Percentiles rank a stretch among this genome's conserved stretches.
Evolutionary conservation across 2,888 invertebrate genomes (phyloP).

Genomic region (Tetragonisca angustula): DNA sequence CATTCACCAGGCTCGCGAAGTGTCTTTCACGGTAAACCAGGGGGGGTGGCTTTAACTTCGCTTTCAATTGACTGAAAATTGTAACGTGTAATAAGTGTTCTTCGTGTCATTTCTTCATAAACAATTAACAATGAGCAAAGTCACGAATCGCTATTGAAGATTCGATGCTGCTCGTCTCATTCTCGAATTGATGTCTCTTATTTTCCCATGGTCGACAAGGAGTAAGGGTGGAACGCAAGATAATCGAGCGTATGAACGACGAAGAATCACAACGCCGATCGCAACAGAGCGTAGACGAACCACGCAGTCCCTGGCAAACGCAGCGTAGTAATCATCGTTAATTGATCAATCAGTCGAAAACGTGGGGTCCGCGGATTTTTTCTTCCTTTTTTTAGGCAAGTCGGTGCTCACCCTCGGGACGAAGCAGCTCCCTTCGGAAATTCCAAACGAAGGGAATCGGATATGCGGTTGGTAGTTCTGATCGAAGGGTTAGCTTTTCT

Average conservation of each 20-base stretch:
- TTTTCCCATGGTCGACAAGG: background rate
- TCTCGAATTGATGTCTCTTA: background rate
- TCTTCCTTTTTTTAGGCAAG: background rate
- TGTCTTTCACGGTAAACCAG: too few species aligned
- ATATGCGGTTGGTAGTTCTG: conserved; percentile 56
- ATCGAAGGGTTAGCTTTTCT: conserved; percentile 48
- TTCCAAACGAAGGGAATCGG: conserved; percentile 55
- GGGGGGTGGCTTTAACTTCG: too few species aligned
- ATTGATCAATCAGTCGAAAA: conserved; percentile 32
- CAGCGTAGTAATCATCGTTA: conserved; percentile 26
- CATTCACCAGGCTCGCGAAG: too few species aligned
- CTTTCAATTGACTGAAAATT: too few species aligned
- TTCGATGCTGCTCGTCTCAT: background rate
- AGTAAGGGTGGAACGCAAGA: background rate
- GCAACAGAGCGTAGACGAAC: background rate
- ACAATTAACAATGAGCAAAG: too few species aligned
- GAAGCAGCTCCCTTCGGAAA: conserved; percentile 25
- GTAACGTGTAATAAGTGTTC: too few species aligned
- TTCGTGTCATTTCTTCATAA: too few species aligned
- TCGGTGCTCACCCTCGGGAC: conserved; percentile 6
- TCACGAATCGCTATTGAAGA: too few species aligned
- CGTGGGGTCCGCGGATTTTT: conserved; percentile 26
- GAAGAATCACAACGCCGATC: background rate
- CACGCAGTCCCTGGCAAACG: background rate
- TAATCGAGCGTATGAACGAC: background rate